A percentile compares a stretch with the other conserved stretches of the same genome.
Evolutionary conservation across 2,797 vertebrate genomes (phyloP).

Genomic region (Apogon talboti): DNA sequence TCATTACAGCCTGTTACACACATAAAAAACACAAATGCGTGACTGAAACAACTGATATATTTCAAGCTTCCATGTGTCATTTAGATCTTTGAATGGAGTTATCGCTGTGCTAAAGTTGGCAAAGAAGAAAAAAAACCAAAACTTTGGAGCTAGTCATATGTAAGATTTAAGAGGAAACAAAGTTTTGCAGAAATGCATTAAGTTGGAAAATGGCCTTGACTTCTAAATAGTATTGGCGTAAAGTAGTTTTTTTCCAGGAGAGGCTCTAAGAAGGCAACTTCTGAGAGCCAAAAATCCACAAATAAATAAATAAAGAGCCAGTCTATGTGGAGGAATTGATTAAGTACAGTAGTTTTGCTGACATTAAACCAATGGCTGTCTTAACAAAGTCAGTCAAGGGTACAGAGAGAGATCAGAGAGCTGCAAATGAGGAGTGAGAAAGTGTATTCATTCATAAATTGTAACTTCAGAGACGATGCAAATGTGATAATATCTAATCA

Average conservation of each 20-base stretch:
- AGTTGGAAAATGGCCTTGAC: background rate
- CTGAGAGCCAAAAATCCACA: background rate
- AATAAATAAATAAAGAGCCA: background rate
- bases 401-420: background rate
- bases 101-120: background rate
- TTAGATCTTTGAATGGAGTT: background rate
- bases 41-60: background rate
- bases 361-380: constrained; percentile 7
- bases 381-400: constrained; percentile 13
- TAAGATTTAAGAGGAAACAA: background rate
- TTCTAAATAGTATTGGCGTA: constrained; percentile 5
- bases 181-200: constrained; percentile 5
- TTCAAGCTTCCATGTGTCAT: background rate
- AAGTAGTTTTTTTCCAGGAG: background rate
- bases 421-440: too few relatives aligned
- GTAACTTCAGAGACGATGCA: too few relatives aligned
- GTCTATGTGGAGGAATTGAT: constrained; percentile 13
- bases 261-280: constrained; percentile 6
- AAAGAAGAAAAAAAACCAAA: constrained; percentile 7
- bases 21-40: constrained; percentile 6
- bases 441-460: too few relatives aligned
- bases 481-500: too few relatives aligned
- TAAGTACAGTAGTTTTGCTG: constrained; percentile 15
- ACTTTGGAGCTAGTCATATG: background rate
- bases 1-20: constrained; percentile 30